Evolutionary conservation across 2,797 vertebrate genomes (phyloP).

Genomic region (Heliangelus exortis): DNA sequence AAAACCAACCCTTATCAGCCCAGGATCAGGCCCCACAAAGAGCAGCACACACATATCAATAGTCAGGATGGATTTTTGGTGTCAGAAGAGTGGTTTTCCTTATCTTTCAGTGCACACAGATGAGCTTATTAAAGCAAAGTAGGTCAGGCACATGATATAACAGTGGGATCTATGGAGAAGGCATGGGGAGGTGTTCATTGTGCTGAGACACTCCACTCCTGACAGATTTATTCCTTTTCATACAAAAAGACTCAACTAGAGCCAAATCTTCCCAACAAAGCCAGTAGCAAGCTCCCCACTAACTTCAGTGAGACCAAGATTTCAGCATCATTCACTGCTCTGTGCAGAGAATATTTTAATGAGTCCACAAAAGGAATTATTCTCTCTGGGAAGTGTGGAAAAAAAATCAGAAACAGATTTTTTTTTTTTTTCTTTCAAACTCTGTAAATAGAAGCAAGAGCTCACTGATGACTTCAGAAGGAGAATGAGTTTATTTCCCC

Average conservation of each 20-base stretch:
- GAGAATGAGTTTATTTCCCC: not conserved
- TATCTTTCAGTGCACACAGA: conserved; percentile 49
- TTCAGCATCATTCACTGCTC: not conserved
- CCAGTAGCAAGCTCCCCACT: not conserved
- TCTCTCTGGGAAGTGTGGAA: not conserved
- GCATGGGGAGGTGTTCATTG: conserved; percentile 18
- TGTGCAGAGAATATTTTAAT: not conserved
- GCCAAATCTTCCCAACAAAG: conserved; percentile 3
- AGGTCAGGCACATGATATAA: conserved; percentile 23
- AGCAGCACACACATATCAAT: not conserved
- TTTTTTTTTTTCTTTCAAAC: not conserved
- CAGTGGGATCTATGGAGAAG: conserved; percentile 16
- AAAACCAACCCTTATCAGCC: not conserved
- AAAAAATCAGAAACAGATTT: not conserved
- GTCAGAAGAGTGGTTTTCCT: conserved; percentile 30
- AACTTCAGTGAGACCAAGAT: not conserved
- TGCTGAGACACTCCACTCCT: conserved; percentile 14
- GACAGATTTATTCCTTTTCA: not conserved
- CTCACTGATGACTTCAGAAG: not conserved
- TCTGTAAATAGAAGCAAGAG: not conserved
- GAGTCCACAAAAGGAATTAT: not conserved
- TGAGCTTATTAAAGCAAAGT: conserved; percentile 53
- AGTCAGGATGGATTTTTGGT: not conserved
- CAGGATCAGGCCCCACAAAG: not conserved
- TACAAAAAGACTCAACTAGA: not conserved